Base-by-base conservation (phyloP, 2,113 vertebrate genomes). In the Podarcis cretensis region DNA sequence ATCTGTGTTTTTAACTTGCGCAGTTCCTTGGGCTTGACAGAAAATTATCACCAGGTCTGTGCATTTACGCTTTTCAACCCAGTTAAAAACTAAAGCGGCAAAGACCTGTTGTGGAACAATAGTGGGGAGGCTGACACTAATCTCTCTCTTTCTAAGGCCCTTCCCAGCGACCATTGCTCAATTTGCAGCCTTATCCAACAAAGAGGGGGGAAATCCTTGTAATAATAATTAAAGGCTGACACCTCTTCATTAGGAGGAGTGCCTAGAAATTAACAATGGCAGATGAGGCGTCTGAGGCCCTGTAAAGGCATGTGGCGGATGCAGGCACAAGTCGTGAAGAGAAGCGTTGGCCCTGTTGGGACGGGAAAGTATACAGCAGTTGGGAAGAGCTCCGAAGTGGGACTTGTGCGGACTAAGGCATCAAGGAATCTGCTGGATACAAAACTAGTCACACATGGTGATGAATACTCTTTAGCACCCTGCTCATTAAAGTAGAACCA, bases 201-300 rank as follows among this genome's bases (percentile, higher is more conserved):
- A 63, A 21, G 79, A 63, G 79, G 13, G 5, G 10, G 21, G 59
- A 10, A 8, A 2, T 20, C 79, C 54, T 81, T 81, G 57, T 81
- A 81, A 81, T 63, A 35, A 59, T 81, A 81, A 81, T 81, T 81
- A 81, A 54, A 81, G 79, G 54, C 57, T 63, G n/a, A 63, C 79
- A 81, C 79, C 79, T 81, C 79, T 81, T 81, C n/a, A 81, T 81
- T 35, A 63, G 18, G 18, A 81, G 79, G 79, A 63, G 79, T 81
- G 54, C 79, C 79, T 63, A 81, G 79, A 63, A 81, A 63, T 81
- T 81, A 59, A 81, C n/a, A 35, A 18, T 7, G 54, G n/a, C 59
- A n/a, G 78, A 59, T 10, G 78, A 80, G 48, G 78, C 78, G 30
- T 59, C 78, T 21, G 14, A 80, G 78, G 54, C 79, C 79, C 57